Percentiles rank a stretch among this genome's conserved stretches.
Conservation (phyloP, 1,140 invertebrate species). For the Phocides pigmalion region DNA sequence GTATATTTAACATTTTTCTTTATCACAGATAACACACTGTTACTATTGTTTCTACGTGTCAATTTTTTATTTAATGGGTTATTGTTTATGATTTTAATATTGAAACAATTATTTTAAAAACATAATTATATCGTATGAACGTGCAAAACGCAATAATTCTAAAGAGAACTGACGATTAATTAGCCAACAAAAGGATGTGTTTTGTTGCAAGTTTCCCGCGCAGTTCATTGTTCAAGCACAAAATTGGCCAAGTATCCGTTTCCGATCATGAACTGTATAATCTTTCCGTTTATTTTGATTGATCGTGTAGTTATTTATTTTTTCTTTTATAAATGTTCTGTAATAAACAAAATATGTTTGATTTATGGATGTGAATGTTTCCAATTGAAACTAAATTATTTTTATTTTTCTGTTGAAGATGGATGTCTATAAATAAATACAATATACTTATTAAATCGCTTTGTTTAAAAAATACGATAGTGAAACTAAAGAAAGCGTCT, state of each 20-base stretch:
- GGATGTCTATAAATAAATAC: no score
- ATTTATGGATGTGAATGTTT: no score
- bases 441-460: no score
- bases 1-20: slow-evolving; percentile 35
- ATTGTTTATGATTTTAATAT: neutral
- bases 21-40: no score
- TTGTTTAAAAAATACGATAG: no score
- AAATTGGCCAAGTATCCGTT: slow-evolving; percentile 33
- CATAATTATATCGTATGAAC: neutral
- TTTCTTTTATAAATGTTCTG: no score
- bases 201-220: slow-evolving; percentile 43
- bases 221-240: slow-evolving; percentile 39
- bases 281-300: slow-evolving; percentile 22
- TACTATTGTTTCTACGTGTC: no score
- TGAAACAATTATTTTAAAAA: slow-evolving; percentile 2
- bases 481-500: no score
- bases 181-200: slow-evolving; percentile 36
- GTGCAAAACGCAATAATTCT: slow-evolving; percentile 29
- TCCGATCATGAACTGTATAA: slow-evolving; percentile 27
- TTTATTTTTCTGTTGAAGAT: no score
- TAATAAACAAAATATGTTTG: no score
- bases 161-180: slow-evolving; percentile 29
- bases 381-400: no score
- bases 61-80: no score
- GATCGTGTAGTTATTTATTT: neutral